Base-by-base conservation (phyloP, 1,140 invertebrate species). In the Papilio dardanus region DNA sequence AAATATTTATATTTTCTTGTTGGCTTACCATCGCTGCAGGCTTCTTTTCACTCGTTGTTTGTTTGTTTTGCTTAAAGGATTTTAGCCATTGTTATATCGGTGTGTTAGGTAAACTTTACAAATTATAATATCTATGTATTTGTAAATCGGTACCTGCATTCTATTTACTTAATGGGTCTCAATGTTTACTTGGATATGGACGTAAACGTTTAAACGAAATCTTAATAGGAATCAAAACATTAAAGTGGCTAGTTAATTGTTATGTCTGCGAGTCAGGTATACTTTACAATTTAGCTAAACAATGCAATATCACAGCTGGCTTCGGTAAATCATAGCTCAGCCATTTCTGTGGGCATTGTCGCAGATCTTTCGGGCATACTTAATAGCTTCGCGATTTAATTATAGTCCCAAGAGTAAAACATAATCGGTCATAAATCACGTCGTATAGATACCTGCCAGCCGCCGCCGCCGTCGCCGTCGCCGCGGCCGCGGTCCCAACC, bases 361-460 rank as follows among this genome's bases (percentile, higher is more conserved):
- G 82, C 86, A 83, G 85, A 88, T 89, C 83, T 91, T 91, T 90
- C 75, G 88, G 88, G 83, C 84, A 88, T 90, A 84, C 80, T 81
- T 86, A 91, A 93, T 90, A 87, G 89, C 84, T 86, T 85, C 83
- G 89, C 84, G 85, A 87, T 92, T 93, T 93, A 93, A 92, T 93
- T 92, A 92, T 90, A 92, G 85, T 85, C 77, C 77, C 78, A 78
- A 81, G 82, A 87, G 82, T 89, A 88, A 85, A 89, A 83, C 78
- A 92, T 90, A 92, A 93, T 93, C 90, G 90, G 76, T 76, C 82
- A 92, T 92, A 92, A 92, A 92, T 92, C 90, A 92, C 81, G 69
- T 77, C 81, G 85, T 88, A 93, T 90, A 90, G 90, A 91, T 90
- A 93, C 89, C 90, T 92, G 90, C 85, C 90, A 90, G 79, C 66